Evolutionary conservation across 2,888 invertebrate species (phyloP).

Genomic region (Drosophila gaucha): DNA sequence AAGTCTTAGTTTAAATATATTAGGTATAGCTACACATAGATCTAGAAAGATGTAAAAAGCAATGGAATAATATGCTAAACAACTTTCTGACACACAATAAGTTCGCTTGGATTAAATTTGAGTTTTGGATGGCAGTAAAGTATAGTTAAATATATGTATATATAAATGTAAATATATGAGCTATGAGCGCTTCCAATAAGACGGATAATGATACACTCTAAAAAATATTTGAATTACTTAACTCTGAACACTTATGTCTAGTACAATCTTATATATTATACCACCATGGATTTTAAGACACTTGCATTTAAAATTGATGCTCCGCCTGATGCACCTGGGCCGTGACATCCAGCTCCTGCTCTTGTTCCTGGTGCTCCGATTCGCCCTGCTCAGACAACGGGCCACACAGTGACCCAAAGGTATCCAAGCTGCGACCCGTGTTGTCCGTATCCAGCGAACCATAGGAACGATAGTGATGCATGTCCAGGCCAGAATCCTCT

Average conservation of each 20-base stretch:
- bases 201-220: slow-evolving; percentile 45
- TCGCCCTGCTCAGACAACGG: slow-evolving; percentile 55
- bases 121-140: slow-evolving; percentile 63
- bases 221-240: slow-evolving; percentile 42
- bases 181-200: slow-evolving; percentile 42
- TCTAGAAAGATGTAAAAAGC: slow-evolving; percentile 46
- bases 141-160: slow-evolving; percentile 12
- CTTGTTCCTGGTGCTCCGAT: slow-evolving; percentile 28
- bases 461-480: slow-evolving; percentile 73
- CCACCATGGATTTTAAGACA: slow-evolving; percentile 57
- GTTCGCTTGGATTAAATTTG: slow-evolving; percentile 42
- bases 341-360: slow-evolving; percentile 20
- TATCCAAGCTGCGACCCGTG: slow-evolving; percentile 77
- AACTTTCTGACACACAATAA: slow-evolving; percentile 46
- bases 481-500: slow-evolving; percentile 72
- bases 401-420: slow-evolving; percentile 75
- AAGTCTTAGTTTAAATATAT: slow-evolving; percentile 35
- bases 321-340: slow-evolving; percentile 61
- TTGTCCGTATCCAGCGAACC: slow-evolving; percentile 74
- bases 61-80: slow-evolving; percentile 32
- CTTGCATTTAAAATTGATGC: slow-evolving; percentile 61
- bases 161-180: not conserved
- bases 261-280: slow-evolving; percentile 44
- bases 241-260: slow-evolving; percentile 49
- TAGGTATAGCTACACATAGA: slow-evolving; percentile 20